These are phyloP conservation scores for Tychaedon coryphoeus DNA, from an alignment of 2,113 vertebrate species.

Conservation along the genomic window DNA sequence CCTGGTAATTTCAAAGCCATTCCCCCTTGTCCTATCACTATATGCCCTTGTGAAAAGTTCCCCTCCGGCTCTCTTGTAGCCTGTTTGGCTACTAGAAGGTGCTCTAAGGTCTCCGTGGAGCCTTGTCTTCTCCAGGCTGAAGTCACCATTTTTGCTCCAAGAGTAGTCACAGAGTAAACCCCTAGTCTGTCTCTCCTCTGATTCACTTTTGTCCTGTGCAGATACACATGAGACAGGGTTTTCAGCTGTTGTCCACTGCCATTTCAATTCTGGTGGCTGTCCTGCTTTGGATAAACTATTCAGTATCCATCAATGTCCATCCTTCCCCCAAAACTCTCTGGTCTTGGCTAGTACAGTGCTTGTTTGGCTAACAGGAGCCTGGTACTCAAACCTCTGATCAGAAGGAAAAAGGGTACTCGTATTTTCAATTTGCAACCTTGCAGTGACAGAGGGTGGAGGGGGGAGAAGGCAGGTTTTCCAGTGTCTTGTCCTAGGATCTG, in stretches of 20 bases:
- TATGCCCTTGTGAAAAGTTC: too few relatives aligned
- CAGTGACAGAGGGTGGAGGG: background rate
- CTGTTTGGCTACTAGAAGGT: too few relatives aligned
- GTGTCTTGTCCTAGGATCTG: background rate
- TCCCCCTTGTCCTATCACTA: background rate
- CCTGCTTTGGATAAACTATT: background rate
- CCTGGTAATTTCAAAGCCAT: background rate
- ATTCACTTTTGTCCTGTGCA: background rate
- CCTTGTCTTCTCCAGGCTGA: background rate
- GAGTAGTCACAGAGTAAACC: background rate
- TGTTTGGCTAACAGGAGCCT: background rate
- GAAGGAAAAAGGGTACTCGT: fast-evolving
- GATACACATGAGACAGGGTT: background rate
- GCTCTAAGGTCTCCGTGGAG: background rate
- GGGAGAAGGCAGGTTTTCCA: background rate
- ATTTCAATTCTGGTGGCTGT: background rate
- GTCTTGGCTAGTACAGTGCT: background rate
- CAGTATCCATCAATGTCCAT: background rate
- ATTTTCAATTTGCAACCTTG: background rate
- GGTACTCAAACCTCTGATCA: background rate
- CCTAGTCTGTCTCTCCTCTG: background rate
- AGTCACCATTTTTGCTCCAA: background rate
- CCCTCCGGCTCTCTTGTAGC: background rate
- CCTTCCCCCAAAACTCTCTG: background rate
- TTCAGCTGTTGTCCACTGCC: background rate